These are phyloP conservation scores for Pipistrellus nathusii DNA, from an alignment of 2,797 vertebrate species.

Conservation along the genomic window DNA sequence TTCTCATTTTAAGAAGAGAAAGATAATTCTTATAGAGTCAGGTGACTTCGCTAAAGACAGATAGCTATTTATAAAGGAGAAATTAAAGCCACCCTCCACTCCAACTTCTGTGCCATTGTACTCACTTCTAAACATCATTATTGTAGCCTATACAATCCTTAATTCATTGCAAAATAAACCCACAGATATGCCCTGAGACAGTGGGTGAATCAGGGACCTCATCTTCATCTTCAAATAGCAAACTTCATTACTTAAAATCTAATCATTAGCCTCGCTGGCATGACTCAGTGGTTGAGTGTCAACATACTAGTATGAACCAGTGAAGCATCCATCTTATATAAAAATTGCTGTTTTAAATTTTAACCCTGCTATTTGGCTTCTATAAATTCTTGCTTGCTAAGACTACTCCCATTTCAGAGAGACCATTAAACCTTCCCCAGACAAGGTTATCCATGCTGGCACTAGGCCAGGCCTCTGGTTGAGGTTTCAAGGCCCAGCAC, in stretches of 20 bases:
- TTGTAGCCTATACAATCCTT: background rate
- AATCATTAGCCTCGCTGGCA: no score
- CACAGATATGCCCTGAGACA: background rate
- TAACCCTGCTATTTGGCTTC: no score
- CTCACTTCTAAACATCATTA: background rate
- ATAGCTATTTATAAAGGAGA: background rate
- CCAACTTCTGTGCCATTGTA: background rate
- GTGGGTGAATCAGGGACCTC: background rate
- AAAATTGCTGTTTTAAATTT: no score
- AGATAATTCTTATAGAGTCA: background rate
- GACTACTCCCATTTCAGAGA: no score
- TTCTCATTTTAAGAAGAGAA: background rate
- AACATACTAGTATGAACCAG: no score
- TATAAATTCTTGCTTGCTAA: no score
- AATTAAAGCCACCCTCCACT: background rate
- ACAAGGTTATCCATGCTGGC: no score
- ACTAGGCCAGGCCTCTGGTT: no score
- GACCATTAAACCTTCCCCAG: no score
- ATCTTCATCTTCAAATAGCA: background rate
- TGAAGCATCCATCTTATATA: no score
- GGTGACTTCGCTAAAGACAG: background rate
- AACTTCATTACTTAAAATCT: background rate
- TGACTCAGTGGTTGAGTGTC: no score
- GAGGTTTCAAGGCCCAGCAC: no score
- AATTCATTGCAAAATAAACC: conserved; percentile 33